A percentile compares a stretch with the other conserved stretches of the same genome.
phyloP scores from a whole-genome alignment of 2,888 invertebrate genomes.

The Harmothoe impar region DNA sequence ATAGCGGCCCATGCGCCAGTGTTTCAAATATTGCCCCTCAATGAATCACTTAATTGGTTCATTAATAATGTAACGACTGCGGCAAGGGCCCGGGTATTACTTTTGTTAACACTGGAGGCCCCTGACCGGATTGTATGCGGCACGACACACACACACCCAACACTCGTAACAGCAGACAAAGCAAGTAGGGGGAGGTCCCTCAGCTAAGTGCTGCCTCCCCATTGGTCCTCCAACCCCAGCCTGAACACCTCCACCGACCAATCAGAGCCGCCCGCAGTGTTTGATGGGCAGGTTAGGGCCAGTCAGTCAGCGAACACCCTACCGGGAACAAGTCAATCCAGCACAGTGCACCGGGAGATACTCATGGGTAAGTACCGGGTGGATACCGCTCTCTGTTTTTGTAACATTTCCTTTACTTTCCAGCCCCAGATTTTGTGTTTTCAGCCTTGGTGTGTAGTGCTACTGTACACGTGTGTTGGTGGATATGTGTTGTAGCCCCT shows the following conservation, averaged over 20 bases:
- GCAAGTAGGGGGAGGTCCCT: not conserved
- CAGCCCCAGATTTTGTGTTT: not conserved
- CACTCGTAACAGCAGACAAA: not conserved
- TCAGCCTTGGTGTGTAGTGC: not conserved
- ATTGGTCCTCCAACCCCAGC: not conserved
- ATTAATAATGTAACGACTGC: constrained; percentile 58
- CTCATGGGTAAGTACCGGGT: constrained; percentile 38
- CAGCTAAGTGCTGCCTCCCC: not conserved
- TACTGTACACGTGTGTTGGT: not conserved
- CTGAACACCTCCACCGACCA: constrained; percentile 41
- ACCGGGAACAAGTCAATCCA: constrained; percentile 51
- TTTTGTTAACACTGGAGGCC: not conserved
- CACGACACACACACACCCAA: not conserved
- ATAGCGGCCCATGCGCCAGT: not conserved
- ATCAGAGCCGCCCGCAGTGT: not conserved
- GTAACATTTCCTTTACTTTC: not conserved
- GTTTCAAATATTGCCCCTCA: constrained; percentile 61
- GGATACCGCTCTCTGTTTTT: not conserved
- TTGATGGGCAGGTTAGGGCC: constrained; percentile 49
- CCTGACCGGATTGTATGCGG: not conserved
- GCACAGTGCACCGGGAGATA: constrained; percentile 41
- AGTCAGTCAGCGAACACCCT: constrained; percentile 31
- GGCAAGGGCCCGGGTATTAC: constrained; percentile 5
- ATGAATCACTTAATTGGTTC: constrained; percentile 62
- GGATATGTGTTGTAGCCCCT: not conserved